Percentiles rank a stretch among this genome's conserved stretches.
phyloP scores from a whole-genome alignment of 2,888 invertebrate species.

The Tuta absoluta region DNA sequence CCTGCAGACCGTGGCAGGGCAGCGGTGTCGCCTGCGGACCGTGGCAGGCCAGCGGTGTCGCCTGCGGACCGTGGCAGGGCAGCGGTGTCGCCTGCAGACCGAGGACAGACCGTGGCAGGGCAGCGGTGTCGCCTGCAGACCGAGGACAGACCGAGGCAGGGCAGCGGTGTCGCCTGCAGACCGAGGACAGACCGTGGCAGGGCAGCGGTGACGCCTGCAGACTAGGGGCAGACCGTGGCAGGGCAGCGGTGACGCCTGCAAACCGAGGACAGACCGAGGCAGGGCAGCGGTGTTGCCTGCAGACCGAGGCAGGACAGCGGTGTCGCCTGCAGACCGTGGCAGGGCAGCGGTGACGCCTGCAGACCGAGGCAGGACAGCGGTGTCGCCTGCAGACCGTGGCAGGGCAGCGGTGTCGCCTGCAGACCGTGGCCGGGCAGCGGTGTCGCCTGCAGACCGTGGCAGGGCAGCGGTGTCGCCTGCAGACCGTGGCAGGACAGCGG shows the following conservation, averaged over 20 bases:
- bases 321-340: too few relatives aligned
- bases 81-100: conserved; percentile 18
- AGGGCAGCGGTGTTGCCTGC: conserved; percentile 24
- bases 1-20: conserved; percentile 18
- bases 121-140: conserved; percentile 15
- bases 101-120: conserved; percentile 17
- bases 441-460: conserved; percentile 19
- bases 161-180: conserved; percentile 20
- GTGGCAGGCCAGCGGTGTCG: conserved; percentile 26
- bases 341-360: not conserved
- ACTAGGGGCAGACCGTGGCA: not conserved
- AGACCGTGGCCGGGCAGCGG: conserved; percentile 23
- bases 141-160: not conserved
- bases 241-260: not conserved
- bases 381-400: conserved; percentile 1
- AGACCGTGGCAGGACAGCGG: conserved; percentile 24
- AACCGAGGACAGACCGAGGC: conserved; percentile 18
- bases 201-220: too few relatives aligned
- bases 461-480: conserved; percentile 20
- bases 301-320: too few relatives aligned
- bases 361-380: conserved; percentile 20
- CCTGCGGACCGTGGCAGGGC: not conserved
- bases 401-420: conserved; percentile 20
- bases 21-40: conserved; percentile 10
- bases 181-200: too few relatives aligned